Conservation (phyloP, 2,113 vertebrate species). For the Cryptotis parvus region DNA sequence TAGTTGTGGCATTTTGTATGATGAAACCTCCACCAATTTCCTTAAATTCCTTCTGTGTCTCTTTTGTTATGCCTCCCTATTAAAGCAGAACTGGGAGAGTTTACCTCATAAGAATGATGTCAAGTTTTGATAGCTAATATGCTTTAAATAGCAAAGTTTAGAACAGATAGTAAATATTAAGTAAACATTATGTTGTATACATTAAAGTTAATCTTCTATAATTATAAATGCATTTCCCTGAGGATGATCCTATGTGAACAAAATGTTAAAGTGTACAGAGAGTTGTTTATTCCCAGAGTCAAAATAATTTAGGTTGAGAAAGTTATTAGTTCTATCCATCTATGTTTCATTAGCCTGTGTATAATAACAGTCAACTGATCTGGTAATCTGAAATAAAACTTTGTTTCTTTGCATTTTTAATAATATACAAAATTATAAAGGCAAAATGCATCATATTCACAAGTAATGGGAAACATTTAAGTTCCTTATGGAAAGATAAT, state of each 20-base stretch:
- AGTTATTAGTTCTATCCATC: background rate
- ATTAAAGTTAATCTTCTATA: background rate
- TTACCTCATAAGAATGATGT: background rate
- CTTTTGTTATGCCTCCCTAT: background rate
- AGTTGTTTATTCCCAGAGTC: too few relatives aligned
- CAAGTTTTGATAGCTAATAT: background rate
- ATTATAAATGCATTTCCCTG: background rate
- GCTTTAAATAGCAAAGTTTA: background rate
- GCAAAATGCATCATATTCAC: background rate
- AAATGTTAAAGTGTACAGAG: background rate
- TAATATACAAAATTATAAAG: background rate
- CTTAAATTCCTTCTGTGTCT: background rate
- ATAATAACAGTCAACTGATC: background rate
- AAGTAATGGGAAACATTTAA: background rate
- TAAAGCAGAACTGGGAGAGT: background rate
- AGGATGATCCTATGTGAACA: too few relatives aligned
- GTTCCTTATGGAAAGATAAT: background rate
- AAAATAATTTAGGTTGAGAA: background rate
- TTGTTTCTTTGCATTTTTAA: background rate
- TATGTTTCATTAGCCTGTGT: background rate
- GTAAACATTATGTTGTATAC: background rate
- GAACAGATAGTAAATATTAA: background rate
- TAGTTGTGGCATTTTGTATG: background rate
- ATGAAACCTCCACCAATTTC: background rate
- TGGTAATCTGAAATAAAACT: background rate